Evolutionary conservation across 2,113 vertebrate genomes (phyloP), one percentile per base, ranked within the genome.

Genomic region (Siphamia tubifer): DNA sequence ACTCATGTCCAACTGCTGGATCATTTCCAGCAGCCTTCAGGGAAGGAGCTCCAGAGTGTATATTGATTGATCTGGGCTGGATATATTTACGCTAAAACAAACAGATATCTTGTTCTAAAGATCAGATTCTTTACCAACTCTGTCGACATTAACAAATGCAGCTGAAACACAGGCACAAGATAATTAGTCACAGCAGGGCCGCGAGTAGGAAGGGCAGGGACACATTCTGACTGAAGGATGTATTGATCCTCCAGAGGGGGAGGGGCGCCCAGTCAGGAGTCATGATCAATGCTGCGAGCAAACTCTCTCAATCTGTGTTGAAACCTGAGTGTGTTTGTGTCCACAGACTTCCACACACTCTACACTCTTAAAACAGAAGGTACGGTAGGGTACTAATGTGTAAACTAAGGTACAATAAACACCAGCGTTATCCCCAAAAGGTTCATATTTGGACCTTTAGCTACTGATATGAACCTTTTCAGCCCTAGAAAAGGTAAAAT

Each of bases 101-200:
- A 88, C 69, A 74, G 72, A 85, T 66, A 87, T 86, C 60, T 75
- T 78, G 68, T 74, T 81, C 67, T 45, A 67, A 71, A 85, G 81
- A 82, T 82, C 74, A 78, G 63, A 82, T 77, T 74, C 73, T 61
- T 64, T 32, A 39, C 69, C 32, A 52, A 66, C 70, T 79, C 81
- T 71, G 48, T 25, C 52, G 24, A 68, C 76, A 72, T 85, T 89
- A 89, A 88, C 79, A 88, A 87, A 88, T 79, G 62, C 72, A 68
- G 65, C 88, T 43, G 82, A 82, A 88, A 89, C 82, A 83, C 44
- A 84, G 74, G 77, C 73, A 79, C 65, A 49, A 73, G 80, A 79
- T 89, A 91, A 91, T 91, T 92, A 91, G 87, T 92, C 87, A 92
- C 73, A 85, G 62, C 78, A 84, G 77, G 77, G 76, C 77, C 71